Conservation (phyloP, 2,888 invertebrate species). For the Mimas tiliae region DNA sequence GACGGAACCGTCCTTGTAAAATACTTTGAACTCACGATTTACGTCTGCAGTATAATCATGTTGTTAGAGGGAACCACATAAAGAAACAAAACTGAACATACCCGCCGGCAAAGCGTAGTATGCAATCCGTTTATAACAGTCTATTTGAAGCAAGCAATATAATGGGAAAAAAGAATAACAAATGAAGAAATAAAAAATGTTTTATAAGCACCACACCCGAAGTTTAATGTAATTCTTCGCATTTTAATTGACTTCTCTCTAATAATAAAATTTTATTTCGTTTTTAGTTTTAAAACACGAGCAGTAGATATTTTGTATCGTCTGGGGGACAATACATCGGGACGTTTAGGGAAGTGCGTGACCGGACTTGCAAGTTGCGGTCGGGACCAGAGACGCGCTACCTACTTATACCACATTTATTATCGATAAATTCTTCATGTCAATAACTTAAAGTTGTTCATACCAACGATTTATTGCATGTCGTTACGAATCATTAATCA, state of each 20-base stretch:
- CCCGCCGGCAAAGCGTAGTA: conserved; percentile 12
- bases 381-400: conserved; percentile 36
- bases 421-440: conserved; percentile 38
- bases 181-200: conserved; percentile 10
- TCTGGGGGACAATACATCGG: conserved; percentile 65
- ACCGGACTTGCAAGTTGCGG: conserved; percentile 67
- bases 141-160: conserved; percentile 20
- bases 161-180: conserved; percentile 16
- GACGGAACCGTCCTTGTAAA: conserved; percentile 16
- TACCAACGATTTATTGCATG: conserved; percentile 11
- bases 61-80: conserved; percentile 21
- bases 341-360: conserved; percentile 81
- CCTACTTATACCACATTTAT: conserved; percentile 30
- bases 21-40: conserved; percentile 14
- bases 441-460: conserved; percentile 2
- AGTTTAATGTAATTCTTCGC: conserved; percentile 33
- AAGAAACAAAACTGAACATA: conserved; percentile 10
- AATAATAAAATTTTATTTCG: conserved; percentile 39
- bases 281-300: conserved; percentile 43
- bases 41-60: conserved; percentile 14
- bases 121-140: conserved; percentile 19
- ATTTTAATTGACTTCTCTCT: conserved; percentile 41
- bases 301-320: conserved; percentile 50
- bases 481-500: too few species aligned
- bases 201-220: conserved; percentile 15